Percentiles rank a stretch among this genome's conserved stretches.
Conservation (phyloP, 2,797 vertebrate species). For the Acrossocheilus fasciatus region DNA sequence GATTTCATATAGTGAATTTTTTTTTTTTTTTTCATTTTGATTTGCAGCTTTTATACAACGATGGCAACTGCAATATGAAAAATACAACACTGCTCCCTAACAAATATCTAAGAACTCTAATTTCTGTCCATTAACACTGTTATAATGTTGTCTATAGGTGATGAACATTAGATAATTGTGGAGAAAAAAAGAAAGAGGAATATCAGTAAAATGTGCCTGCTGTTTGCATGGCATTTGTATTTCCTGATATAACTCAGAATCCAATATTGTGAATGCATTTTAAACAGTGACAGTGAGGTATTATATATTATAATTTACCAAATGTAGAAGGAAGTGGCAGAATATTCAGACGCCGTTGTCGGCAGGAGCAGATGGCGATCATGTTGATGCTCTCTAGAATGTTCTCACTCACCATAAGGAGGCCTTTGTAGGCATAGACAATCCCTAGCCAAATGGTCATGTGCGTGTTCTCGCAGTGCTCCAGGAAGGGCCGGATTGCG, state of each 20-base stretch:
- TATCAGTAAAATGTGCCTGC: not conserved
- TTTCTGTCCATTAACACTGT: not conserved
- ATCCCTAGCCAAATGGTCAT: slow-evolving; percentile 99
- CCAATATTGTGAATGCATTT: not conserved
- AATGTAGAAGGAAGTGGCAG: slow-evolving; percentile 2
- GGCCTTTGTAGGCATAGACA: slow-evolving; percentile 98
- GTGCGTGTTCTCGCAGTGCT: slow-evolving; percentile 99
- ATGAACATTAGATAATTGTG: not conserved
- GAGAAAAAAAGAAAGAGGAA: not conserved
- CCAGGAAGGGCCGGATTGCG: slow-evolving; percentile 96
- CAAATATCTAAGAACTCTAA: not conserved
- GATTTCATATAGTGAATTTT: not conserved
- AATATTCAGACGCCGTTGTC: slow-evolving; percentile 20
- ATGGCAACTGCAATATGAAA: not conserved
- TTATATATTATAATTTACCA: not conserved
- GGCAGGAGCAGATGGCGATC: slow-evolving; percentile 54
- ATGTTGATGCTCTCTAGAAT: slow-evolving; percentile 37
- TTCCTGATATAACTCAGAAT: not conserved
- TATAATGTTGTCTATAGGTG: not conserved
- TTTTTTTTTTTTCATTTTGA: too few species aligned
- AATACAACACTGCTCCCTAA: not conserved
- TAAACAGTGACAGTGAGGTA: not conserved
- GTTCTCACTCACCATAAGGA: slow-evolving; percentile 92
- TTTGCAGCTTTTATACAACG: not conserved
- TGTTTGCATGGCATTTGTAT: slow-evolving; percentile 1